Evolutionary conservation across 2,888 invertebrate species (phyloP).

Genomic region (Zaprionus lineosus): DNA sequence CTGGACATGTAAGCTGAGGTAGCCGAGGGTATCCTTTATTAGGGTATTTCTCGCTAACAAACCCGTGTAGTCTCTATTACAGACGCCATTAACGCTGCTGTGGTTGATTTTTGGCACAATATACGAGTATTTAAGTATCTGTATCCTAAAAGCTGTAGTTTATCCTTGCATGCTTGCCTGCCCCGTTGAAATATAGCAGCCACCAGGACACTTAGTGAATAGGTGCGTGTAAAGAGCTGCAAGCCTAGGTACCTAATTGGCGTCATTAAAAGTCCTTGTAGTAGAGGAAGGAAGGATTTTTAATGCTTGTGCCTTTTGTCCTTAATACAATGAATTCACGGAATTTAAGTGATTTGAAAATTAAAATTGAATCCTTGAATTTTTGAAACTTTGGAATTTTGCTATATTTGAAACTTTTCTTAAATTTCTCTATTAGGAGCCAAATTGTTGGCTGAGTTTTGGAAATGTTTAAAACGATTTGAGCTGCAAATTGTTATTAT

Average conservation of each 20-base stretch:
- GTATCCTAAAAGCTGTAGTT: conserved; percentile 1
- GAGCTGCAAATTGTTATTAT: conserved; percentile 38
- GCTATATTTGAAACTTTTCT: neutral
- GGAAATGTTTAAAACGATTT: conserved; percentile 30
- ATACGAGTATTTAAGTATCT: conserved; percentile 2
- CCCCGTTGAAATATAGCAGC: conserved; percentile 41
- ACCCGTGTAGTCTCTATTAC: too few species aligned
- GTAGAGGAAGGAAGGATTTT: too few species aligned
- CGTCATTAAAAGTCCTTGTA: too few species aligned
- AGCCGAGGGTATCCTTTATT: too few species aligned
- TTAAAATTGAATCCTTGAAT: too few species aligned
- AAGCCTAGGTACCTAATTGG: too few species aligned
- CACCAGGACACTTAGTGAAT: too few species aligned
- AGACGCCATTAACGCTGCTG: neutral
- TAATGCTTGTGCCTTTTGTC: neutral
- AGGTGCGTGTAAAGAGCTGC: too few species aligned
- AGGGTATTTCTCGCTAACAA: neutral
- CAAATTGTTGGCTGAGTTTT: neutral
- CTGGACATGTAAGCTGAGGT: too few species aligned
- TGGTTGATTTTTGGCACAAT: neutral
- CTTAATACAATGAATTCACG: neutral
- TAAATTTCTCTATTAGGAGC: conserved; percentile 16
- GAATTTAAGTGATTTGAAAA: too few species aligned
- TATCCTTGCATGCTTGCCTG: conserved; percentile 16
- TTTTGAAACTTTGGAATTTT: too few species aligned